phyloP scores from a whole-genome alignment of 1,140 invertebrate genomes.

The Geopemphigus sp. region DNA sequence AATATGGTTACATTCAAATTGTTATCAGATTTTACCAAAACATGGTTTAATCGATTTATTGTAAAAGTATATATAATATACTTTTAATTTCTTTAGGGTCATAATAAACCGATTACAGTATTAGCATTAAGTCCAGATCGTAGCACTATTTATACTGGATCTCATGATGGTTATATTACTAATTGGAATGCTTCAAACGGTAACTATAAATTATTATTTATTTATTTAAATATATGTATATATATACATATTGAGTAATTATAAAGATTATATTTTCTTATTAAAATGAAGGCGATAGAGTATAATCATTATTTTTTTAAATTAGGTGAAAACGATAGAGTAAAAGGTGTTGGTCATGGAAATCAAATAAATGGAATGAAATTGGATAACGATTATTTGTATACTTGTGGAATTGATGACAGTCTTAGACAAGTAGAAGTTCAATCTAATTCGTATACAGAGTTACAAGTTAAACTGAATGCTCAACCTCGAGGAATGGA shows the following conservation, averaged over 20 bases:
- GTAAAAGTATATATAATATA: background rate
- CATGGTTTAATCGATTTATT: no score
- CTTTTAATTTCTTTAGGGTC: slow-evolving; percentile 64
- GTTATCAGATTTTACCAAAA: no score
- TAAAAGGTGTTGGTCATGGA: slow-evolving; percentile 82
- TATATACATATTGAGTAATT: no score
- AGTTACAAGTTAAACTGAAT: slow-evolving; percentile 71
- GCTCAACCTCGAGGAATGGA: slow-evolving; percentile 87
- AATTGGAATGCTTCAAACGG: slow-evolving; percentile 79
- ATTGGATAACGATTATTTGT: slow-evolving; percentile 67
- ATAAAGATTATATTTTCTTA: no score
- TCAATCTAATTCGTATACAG: slow-evolving; percentile 65
- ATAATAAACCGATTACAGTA: slow-evolving; percentile 98
- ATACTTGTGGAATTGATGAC: slow-evolving; percentile 90
- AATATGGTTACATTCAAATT: no score
- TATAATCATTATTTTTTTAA: background rate
- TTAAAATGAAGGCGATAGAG: no score
- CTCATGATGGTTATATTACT: slow-evolving; percentile 88
- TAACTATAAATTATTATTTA: slow-evolving; percentile 47
- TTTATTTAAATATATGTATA: no score
- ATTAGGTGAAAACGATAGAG: slow-evolving; percentile 70
- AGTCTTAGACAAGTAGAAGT: slow-evolving; percentile 71
- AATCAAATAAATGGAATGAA: slow-evolving; percentile 92
- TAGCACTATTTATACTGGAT: slow-evolving; percentile 82
- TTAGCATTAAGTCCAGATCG: slow-evolving; percentile 75